Evolutionary conservation across 2,113 vertebrate species (phyloP), one percentile per base, ranked within the genome.

Genomic region (Leucopternis melanops): DNA sequence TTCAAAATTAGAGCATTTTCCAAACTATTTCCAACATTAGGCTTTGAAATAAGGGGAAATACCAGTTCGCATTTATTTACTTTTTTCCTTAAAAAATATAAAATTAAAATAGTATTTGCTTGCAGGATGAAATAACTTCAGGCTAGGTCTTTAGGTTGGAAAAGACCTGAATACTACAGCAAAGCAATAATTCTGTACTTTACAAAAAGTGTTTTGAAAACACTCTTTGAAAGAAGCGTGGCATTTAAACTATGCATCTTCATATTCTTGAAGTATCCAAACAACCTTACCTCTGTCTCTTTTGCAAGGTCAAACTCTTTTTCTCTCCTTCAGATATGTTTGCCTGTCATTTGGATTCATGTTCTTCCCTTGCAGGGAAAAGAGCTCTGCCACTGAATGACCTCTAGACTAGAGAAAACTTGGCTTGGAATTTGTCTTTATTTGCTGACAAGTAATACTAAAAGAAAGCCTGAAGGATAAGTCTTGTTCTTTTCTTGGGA

Each of bases 311-410:
- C 77, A 79, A 62, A 8, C 49, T 80, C 34, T 94, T 81, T 95
- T 75, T 80, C 83, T 87, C 70, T 71, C 54, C 73, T 81, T 91
- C 81, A 89, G 31, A 16, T 81, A 38, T 31, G 72, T 89, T 93
- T 94, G 38, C 52, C 47, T 91, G 83, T 93, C 88, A 79, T 81
- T 94, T 74, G 62, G 81, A 94, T 94, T 89, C 86, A 72, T 70
- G 57, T 49, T 91, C 36, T 69, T 75, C 26, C 16, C 40, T 92
- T 90, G 65, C 49, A 89, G 19, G 36, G n/a, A 81, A n/a, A 81
- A 81, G 42, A 79, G 36, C 34, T 77, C 61, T 94, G 47, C 73
- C 44, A 40, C 31, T 23, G 49, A 75, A 91, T 69, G 84, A 87
- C 84, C 77, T 85, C 91, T 36, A 61, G 44, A 69, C n/a, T 49